A percentile compares a stretch with the other conserved stretches of the same genome.
Evolutionary conservation across 1,140 invertebrate species (phyloP).

Genomic region (Araneus ventricosus): DNA sequence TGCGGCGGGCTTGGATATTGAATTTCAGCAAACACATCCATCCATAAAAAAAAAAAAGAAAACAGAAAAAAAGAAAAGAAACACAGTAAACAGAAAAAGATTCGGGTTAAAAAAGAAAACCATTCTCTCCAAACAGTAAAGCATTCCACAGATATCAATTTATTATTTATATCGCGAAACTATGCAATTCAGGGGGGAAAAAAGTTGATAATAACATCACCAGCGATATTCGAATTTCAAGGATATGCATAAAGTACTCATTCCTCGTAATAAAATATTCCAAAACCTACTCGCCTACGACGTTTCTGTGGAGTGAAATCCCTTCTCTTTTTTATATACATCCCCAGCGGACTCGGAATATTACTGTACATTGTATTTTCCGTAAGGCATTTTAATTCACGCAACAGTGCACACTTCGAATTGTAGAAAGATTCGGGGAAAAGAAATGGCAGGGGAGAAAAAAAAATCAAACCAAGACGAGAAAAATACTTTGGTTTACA

Average conservation of each 20-base stretch:
- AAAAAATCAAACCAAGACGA: neutral
- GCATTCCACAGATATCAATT: neutral
- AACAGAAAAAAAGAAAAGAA: neutral
- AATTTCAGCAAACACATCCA: neutral
- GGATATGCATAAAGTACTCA: neutral
- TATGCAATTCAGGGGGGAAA: neutral
- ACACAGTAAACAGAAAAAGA: too few species aligned
- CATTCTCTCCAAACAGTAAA: neutral
- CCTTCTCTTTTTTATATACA: neutral
- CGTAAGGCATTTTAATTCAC: slow-evolving; percentile 25
- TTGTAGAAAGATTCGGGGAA: neutral
- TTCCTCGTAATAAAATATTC: neutral
- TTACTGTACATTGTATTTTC: neutral
- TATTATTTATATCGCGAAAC: neutral
- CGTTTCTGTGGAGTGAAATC: neutral
- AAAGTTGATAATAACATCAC: neutral
- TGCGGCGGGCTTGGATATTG: neutral
- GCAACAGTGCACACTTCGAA: neutral
- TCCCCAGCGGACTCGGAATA: neutral
- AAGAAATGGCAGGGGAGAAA: neutral
- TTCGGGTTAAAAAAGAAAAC: neutral
- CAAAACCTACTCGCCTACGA: neutral
- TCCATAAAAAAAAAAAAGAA: neutral
- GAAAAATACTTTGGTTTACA: slow-evolving; percentile 23
- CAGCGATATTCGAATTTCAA: neutral